phyloP scores from a whole-genome alignment of 2,113 vertebrate genomes.

The Poicephalus meyeri region DNA sequence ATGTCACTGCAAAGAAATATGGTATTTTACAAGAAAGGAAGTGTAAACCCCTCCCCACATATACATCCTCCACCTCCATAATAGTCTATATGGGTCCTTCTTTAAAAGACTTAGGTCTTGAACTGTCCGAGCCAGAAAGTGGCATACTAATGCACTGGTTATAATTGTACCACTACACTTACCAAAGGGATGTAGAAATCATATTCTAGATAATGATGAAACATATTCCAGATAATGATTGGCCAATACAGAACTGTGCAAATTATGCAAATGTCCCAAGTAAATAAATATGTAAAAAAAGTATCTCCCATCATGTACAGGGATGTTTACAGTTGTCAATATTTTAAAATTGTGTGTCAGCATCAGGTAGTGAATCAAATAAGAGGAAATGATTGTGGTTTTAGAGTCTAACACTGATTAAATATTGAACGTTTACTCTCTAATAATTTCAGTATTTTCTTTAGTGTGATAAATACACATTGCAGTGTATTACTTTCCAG shows the following conservation, averaged over 20 bases:
- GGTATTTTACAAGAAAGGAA: neutral
- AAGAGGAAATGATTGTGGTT: neutral
- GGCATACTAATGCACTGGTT: neutral
- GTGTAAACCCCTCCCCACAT: neutral
- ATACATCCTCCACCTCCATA: neutral
- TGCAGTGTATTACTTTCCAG: neutral
- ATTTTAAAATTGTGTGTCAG: neutral
- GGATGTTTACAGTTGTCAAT: fast-evolving
- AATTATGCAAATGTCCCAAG: neutral
- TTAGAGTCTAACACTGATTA: neutral
- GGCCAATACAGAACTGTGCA: neutral
- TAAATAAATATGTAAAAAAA: neutral
- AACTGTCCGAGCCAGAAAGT: neutral
- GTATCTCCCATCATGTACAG: neutral
- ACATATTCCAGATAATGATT: neutral
- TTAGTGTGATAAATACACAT: neutral
- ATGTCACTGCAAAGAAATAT: neutral
- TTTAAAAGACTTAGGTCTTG: neutral
- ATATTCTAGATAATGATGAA: neutral
- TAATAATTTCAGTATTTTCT: neutral
- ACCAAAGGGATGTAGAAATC: neutral
- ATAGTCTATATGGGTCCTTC: neutral
- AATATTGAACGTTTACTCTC: neutral
- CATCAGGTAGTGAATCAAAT: neutral
- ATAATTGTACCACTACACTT: neutral